phyloP scores from a whole-genome alignment of 2,888 invertebrate genomes.

The Hecatera dysodea region DNA sequence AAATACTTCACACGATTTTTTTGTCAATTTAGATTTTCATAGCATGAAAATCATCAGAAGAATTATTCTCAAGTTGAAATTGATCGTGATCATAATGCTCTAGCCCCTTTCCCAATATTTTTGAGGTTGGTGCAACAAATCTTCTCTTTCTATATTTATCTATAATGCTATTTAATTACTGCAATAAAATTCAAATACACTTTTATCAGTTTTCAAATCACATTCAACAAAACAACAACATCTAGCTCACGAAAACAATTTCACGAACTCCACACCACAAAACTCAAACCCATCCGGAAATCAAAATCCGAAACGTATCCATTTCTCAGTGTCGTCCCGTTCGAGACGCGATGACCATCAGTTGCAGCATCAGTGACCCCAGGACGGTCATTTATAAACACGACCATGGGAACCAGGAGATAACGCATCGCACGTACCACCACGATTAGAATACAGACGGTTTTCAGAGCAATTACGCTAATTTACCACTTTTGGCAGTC shows the following conservation, averaged over 20 bases:
- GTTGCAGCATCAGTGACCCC: conserved; percentile 83
- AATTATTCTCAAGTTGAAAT: too few species aligned
- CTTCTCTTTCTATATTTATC: too few species aligned
- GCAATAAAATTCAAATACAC: too few species aligned
- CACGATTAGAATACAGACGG: conserved; percentile 79
- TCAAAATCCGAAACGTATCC: conserved; percentile 46
- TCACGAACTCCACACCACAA: conserved; percentile 2
- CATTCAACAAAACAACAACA: neutral
- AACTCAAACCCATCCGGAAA: conserved; percentile 30
- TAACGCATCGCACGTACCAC: conserved; percentile 88
- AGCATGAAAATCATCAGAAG: too few species aligned
- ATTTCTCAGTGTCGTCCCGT: conserved; percentile 63
- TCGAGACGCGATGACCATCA: conserved; percentile 86
- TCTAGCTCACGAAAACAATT: neutral
- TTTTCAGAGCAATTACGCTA: conserved; percentile 73
- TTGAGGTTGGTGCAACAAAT: too few species aligned
- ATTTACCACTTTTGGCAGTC: conserved; percentile 62
- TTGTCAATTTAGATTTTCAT: too few species aligned
- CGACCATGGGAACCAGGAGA: conserved; percentile 87
- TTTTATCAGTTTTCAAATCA: neutral
- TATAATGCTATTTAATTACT: too few species aligned
- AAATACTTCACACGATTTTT: too few species aligned
- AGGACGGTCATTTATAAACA: conserved; percentile 87
- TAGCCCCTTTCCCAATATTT: too few species aligned
- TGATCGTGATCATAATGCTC: too few species aligned